phyloP scores from a whole-genome alignment of 2,888 invertebrate species.

The Drosophila siamana region DNA sequence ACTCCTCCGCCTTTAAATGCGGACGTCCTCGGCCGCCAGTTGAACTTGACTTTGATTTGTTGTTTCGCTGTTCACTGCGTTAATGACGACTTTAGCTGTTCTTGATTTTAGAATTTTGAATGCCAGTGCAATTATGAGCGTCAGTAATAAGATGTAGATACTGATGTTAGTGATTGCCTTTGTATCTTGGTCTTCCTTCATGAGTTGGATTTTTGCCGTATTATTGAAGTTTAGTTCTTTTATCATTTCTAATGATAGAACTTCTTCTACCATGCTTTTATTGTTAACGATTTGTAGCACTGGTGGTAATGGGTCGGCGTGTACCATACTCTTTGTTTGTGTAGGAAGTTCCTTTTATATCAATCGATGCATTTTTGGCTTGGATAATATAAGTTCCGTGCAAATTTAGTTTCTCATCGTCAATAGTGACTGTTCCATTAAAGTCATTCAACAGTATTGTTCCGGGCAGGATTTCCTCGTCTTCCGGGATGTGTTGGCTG shows the following conservation, averaged over 20 bases:
- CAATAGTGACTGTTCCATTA: not conserved
- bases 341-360: not conserved
- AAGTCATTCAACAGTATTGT: not conserved
- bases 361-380: not conserved
- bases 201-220: not conserved
- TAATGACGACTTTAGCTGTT: not conserved
- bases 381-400: not conserved
- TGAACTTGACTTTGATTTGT: conserved; percentile 3
- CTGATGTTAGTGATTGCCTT: not conserved
- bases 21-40: conserved; percentile 1
- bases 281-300: not conserved
- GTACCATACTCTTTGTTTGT: not conserved
- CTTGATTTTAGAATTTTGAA: not conserved
- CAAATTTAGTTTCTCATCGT: too few relatives aligned
- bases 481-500: conserved; percentile 1
- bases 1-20: conserved; percentile 2
- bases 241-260: not conserved
- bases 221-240: conserved; percentile 5
- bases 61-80: not conserved
- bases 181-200: not conserved
- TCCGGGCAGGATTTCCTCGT: not conserved
- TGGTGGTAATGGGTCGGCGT: too few relatives aligned
- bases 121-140: not conserved
- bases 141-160: not conserved
- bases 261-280: not conserved